phyloP scores from a whole-genome alignment of 2,113 vertebrate species.

The Eublepharis macularius region DNA sequence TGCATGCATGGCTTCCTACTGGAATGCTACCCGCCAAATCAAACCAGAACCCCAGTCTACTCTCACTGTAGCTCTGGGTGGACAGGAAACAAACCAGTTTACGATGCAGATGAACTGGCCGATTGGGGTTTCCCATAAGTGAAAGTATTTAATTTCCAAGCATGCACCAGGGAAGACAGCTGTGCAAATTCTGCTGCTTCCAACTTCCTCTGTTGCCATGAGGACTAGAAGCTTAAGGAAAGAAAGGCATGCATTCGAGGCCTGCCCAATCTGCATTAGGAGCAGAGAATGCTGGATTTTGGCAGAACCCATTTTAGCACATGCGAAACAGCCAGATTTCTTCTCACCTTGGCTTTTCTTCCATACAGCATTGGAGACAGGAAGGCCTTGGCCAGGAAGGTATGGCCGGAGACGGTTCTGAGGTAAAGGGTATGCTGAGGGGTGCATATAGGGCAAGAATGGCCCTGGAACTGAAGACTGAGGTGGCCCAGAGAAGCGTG shows the following conservation, averaged over 20 bases:
- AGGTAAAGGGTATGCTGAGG: constrained; percentile 59
- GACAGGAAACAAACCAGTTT: too few species aligned
- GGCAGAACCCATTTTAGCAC: not conserved
- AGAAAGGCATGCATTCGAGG: not conserved
- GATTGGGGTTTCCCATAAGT: too few species aligned
- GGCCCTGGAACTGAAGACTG: constrained; percentile 50
- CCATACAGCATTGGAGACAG: constrained; percentile 82
- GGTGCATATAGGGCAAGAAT: constrained; percentile 69
- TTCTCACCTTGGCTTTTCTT: constrained; percentile 90
- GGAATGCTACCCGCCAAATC: too few species aligned
- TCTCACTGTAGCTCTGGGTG: too few species aligned
- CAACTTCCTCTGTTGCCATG: not conserved
- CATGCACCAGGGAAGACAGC: too few species aligned
- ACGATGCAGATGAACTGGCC: too few species aligned
- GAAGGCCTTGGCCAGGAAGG: constrained; percentile 68
- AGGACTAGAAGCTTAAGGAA: not conserved
- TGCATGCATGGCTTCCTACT: too few species aligned
- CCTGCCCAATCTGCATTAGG: not conserved
- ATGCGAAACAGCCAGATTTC: rapidly evolving
- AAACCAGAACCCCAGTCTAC: too few species aligned
- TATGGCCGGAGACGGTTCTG: constrained; percentile 69
- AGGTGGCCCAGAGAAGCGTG: constrained; percentile 51
- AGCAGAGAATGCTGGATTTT: too few species aligned
- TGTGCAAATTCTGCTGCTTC: too few species aligned
- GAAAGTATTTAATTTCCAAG: too few species aligned